Conservation (phyloP, 2,113 vertebrate genomes). For the Cygnus buccinator region DNA sequence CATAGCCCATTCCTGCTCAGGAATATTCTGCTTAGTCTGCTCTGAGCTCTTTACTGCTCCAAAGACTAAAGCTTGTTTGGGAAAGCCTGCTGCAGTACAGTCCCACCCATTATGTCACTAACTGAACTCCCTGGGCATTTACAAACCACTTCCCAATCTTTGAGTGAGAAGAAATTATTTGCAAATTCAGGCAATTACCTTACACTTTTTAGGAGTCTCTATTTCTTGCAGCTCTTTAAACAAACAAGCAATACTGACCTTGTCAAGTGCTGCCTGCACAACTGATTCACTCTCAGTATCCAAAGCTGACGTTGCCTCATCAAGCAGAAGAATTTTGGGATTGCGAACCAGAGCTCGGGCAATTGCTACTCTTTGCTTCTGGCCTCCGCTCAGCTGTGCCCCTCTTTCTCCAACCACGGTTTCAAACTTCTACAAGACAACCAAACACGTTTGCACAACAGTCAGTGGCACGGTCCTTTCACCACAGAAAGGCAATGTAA, state of each 20-base stretch:
- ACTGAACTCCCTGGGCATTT: background rate
- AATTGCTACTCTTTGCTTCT: conserved; percentile 94
- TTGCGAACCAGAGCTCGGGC: conserved; percentile 91
- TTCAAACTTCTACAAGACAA: conserved; percentile 87
- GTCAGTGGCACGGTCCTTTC: background rate
- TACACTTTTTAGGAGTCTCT: no score
- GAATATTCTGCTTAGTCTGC: background rate
- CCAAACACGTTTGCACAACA: background rate
- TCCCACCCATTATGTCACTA: no score
- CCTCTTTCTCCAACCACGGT: conserved; percentile 92
- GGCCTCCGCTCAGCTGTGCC: conserved; percentile 92
- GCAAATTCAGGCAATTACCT: no score
- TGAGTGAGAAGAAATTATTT: no score
- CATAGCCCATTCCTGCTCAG: background rate
- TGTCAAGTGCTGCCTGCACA: conserved; percentile 92
- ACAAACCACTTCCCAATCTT: conserved; percentile 65
- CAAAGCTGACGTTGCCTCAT: conserved; percentile 92
- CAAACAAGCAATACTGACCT: conserved; percentile 77
- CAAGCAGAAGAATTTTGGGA: conserved; percentile 92
- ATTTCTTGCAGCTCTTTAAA: no score
- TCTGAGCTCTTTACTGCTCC: background rate
- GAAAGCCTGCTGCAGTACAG: background rate
- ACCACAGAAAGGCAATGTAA: background rate
- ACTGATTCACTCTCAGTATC: conserved; percentile 93
- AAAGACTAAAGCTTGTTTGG: background rate